Evolutionary conservation across 2,888 invertebrate species (phyloP).

Genomic region (Plagiodera versicolora): DNA sequence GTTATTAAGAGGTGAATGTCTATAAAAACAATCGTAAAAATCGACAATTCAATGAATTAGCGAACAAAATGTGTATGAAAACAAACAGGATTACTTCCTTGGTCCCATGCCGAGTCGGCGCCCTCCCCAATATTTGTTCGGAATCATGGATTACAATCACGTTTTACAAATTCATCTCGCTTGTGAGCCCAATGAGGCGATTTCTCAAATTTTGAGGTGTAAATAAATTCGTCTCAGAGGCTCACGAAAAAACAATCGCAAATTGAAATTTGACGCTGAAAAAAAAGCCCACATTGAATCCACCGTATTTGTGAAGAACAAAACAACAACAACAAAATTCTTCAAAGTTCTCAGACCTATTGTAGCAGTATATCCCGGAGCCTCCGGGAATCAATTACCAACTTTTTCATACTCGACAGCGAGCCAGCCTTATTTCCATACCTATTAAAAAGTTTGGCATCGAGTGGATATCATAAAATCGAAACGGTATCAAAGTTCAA

Average conservation of each 20-base stretch:
- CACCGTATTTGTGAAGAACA: too few relatives aligned
- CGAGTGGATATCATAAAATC: constrained; percentile 28
- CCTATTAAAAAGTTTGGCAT: constrained; percentile 33
- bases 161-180: constrained; percentile 18
- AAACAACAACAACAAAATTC: too few relatives aligned
- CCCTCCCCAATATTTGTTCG: background rate
- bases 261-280: too few relatives aligned
- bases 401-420: constrained; percentile 35
- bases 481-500: constrained; percentile 31
- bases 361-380: constrained; percentile 25
- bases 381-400: constrained; percentile 34
- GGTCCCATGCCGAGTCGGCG: background rate
- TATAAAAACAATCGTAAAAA: too few relatives aligned
- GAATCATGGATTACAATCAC: constrained; percentile 13
- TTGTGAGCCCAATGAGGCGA: constrained; percentile 9
- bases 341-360: constrained; percentile 13
- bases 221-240: constrained; percentile 10
- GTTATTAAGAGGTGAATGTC: too few relatives aligned
- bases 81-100: too few relatives aligned
- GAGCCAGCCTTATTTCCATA: constrained; percentile 35
- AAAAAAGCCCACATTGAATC: constrained; percentile 14
- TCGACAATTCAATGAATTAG: too few relatives aligned
- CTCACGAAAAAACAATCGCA: too few relatives aligned
- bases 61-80: too few relatives aligned
- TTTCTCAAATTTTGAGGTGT: constrained; percentile 18